Conservation (phyloP, 2,888 invertebrate genomes). For the Fragum whitleyi region DNA sequence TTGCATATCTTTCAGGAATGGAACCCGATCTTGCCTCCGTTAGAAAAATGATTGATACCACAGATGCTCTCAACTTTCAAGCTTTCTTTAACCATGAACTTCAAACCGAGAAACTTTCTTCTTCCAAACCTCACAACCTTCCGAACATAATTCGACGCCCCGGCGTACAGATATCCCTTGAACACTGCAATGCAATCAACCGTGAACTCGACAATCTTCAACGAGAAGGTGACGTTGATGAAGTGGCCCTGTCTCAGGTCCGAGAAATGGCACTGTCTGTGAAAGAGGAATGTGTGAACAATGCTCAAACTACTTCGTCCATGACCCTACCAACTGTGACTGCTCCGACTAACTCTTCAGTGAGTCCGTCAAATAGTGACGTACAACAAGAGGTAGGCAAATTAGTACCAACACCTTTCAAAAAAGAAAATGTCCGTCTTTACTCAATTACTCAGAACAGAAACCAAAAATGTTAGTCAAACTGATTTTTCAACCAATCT, state of each 20-base stretch:
- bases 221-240: constrained; percentile 65
- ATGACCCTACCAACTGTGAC: neutral
- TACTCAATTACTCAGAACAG: too few relatives aligned
- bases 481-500: neutral
- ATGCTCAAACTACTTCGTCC: constrained; percentile 17
- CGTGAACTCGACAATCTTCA: constrained; percentile 63
- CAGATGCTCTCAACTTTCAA: constrained; percentile 89
- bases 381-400: constrained; percentile 13
- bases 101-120: constrained; percentile 25
- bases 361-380: neutral
- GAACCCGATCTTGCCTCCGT: constrained; percentile 91
- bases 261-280: constrained; percentile 67
- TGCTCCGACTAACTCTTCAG: neutral
- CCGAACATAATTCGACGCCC: constrained; percentile 53
- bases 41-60: constrained; percentile 91
- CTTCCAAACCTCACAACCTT: constrained; percentile 11
- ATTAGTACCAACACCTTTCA: too few relatives aligned
- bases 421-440: too few relatives aligned
- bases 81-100: constrained; percentile 87
- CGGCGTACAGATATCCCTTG: constrained; percentile 59
- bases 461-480: too few relatives aligned
- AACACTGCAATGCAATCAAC: constrained; percentile 62
- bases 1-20: constrained; percentile 47
- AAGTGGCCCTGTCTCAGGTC: constrained; percentile 61
- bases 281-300: constrained; percentile 61